Evolutionary conservation across 2,797 vertebrate genomes (phyloP).

Genomic region (Clarias platycephalus): DNA sequence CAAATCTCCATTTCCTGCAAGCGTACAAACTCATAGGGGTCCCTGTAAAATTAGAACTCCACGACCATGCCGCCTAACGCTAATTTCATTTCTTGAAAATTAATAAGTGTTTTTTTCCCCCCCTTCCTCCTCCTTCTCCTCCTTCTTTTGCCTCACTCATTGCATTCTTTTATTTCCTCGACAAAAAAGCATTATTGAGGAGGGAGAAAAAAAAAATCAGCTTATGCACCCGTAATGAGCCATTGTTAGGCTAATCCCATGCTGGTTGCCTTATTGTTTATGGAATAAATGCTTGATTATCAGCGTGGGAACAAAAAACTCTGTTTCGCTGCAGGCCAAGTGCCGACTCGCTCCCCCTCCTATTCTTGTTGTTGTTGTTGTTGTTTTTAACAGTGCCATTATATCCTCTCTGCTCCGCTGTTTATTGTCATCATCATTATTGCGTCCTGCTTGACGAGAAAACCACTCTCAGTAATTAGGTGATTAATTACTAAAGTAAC

Average conservation of each 20-base stretch:
- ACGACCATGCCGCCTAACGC: slow-evolving; percentile 71
- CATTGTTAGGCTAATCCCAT: slow-evolving; percentile 80
- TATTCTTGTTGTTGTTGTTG: slow-evolving; percentile 62
- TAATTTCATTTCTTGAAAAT: slow-evolving; percentile 85
- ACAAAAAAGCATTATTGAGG: slow-evolving; percentile 75
- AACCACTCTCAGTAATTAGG: slow-evolving; percentile 69
- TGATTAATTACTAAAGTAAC: slow-evolving; percentile 73
- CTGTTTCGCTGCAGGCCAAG: slow-evolving; percentile 64
- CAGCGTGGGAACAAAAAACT: slow-evolving; percentile 61
- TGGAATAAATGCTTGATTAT: slow-evolving; percentile 79
- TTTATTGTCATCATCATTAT: slow-evolving; percentile 71
- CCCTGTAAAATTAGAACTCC: slow-evolving; percentile 79
- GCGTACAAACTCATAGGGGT: slow-evolving; percentile 66
- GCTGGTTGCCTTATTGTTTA: slow-evolving; percentile 75
- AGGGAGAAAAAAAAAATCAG: slow-evolving; percentile 60
- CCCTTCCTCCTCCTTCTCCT: slow-evolving; percentile 43
- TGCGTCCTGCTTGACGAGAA: slow-evolving; percentile 66
- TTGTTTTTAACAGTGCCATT: slow-evolving; percentile 53
- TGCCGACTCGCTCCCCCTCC: slow-evolving; percentile 64
- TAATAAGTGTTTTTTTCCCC: slow-evolving; percentile 79
- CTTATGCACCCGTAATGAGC: slow-evolving; percentile 76
- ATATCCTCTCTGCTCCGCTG: slow-evolving; percentile 47
- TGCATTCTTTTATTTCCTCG: slow-evolving; percentile 70
- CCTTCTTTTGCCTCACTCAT: slow-evolving; percentile 25
- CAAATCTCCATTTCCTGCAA: slow-evolving; percentile 82